A percentile compares a stretch with the other conserved stretches of the same genome.
These are phyloP conservation scores for Dromaius novaehollandiae DNA, from an alignment of 2,113 vertebrate genomes.

Conservation along the genomic window DNA sequence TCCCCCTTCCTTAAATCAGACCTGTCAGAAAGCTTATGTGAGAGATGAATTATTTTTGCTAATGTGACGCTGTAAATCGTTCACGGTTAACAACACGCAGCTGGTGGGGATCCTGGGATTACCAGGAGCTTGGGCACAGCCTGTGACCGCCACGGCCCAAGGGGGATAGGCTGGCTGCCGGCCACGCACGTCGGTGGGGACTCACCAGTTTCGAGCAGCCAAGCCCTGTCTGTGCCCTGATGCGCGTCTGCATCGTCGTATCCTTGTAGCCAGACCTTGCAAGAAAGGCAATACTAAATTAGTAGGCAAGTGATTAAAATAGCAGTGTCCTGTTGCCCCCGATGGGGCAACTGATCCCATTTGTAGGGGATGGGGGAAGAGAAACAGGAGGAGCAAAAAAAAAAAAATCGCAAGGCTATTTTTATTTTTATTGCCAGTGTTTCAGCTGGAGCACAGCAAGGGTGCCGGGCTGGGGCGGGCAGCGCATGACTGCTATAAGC, in stretches of 20 bases:
- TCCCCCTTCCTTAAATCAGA: conserved; percentile 41
- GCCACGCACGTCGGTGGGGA: neutral
- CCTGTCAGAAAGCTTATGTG: conserved; percentile 60
- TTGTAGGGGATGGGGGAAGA: neutral
- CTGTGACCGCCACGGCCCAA: neutral
- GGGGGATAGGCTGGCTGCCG: neutral
- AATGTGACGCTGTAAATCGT: conserved; percentile 36
- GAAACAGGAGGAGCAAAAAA: neutral
- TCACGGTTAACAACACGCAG: conserved; percentile 36
- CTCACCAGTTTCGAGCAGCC: neutral
- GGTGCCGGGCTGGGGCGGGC: neutral
- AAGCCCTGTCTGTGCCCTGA: neutral
- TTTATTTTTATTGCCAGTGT: neutral
- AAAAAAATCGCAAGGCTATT: neutral
- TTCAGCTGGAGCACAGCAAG: fast-evolving
- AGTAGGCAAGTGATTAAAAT: neutral
- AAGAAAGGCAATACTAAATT: neutral
- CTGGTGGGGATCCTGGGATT: neutral
- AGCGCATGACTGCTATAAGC: no score
- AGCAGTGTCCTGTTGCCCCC: neutral
- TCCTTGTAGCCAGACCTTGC: neutral
- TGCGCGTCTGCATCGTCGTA: neutral
- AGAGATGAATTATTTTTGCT: conserved; percentile 50
- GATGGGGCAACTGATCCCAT: neutral
- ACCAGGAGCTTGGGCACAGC: neutral